Base-by-base conservation (phyloP, 2,797 vertebrate species). In the Crenuchus spilurus region DNA sequence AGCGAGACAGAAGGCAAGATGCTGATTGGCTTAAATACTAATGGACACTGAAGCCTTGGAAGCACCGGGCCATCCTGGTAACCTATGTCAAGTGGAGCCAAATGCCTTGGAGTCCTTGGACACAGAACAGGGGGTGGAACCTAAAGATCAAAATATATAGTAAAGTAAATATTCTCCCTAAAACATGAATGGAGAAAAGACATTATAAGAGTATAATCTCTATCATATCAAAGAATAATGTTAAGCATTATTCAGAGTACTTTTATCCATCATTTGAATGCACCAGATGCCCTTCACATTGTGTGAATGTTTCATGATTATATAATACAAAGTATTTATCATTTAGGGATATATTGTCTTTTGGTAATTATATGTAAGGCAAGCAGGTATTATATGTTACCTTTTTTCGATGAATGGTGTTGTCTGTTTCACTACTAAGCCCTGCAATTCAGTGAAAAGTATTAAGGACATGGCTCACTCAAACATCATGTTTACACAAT, bases 1-100 rank as follows among this genome's bases (percentile, higher is more conserved):
- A 71, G 80, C 10, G 84, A 77, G 68, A 66, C 78, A 52, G 83
- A 52, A 1, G 88, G 80, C 39, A 82, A 84, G 30, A 13, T 70
- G 49, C 35, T 82, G 31, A 85, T 90, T 54, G 87, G 86, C 74
- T 89, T 91, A 44, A 90, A 80, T 22, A 85, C 83, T 62, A 76
- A 18, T 6, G 73, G 77, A 31, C 78, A 75, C 72, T 80, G 85
- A 1, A 88, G 76, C 0, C 31, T 76, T 14, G 83, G 79, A 11
- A 79, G 62, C 57, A 54, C 37, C 3, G 44, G 70, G 10, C 6
- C 28, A 2, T 84, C 82, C 37, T 35, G 79, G 28, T 63, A 76
- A 42, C 77, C 77, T 60, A 52, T 72, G 4, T 84, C 82, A 35
- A 93, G 74, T 0, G 92, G 91, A 11, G 86, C 84, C 77, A 92